Evolutionary conservation across 2,113 vertebrate genomes (phyloP).

Genomic region (Psephotus haematonotus): DNA sequence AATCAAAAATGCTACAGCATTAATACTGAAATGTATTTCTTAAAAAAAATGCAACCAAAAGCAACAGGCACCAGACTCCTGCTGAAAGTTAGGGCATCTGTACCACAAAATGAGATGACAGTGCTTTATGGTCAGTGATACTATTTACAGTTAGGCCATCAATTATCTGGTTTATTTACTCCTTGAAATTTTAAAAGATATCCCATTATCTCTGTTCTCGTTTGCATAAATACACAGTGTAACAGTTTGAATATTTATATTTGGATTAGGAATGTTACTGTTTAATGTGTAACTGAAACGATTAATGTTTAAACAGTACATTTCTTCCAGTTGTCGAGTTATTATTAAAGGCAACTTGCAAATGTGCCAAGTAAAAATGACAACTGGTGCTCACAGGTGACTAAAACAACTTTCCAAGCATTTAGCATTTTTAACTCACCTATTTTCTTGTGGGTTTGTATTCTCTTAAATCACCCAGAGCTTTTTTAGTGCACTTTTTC

Average conservation of each 20-base stretch:
- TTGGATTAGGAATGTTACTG: not conserved
- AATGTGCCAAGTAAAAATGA: not conserved
- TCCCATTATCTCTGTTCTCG: not conserved
- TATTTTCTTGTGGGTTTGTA: not conserved
- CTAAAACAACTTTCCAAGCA: not conserved
- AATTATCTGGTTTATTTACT: not conserved
- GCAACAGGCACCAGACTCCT: not conserved
- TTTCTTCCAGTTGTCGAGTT: constrained; percentile 22
- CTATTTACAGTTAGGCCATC: not conserved
- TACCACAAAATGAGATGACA: not conserved
- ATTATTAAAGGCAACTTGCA: constrained; percentile 7
- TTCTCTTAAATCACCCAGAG: not conserved
- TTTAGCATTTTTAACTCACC: not conserved
- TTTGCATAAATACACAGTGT: not conserved
- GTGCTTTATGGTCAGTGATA: not conserved
- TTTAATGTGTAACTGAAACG: constrained; percentile 53
- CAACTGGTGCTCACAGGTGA: not conserved
- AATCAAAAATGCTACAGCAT: not conserved
- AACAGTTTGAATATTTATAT: not conserved
- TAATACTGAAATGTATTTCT: not conserved
- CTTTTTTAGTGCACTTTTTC: not conserved
- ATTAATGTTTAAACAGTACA: constrained; percentile 54
- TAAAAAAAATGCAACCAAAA: not conserved
- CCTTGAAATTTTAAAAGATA: not conserved
- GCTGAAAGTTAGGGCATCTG: not conserved